Evolutionary conservation across 2,797 vertebrate species (phyloP), one percentile per base, ranked within the genome.

Genomic region (Peromyscus nudipes): DNA sequence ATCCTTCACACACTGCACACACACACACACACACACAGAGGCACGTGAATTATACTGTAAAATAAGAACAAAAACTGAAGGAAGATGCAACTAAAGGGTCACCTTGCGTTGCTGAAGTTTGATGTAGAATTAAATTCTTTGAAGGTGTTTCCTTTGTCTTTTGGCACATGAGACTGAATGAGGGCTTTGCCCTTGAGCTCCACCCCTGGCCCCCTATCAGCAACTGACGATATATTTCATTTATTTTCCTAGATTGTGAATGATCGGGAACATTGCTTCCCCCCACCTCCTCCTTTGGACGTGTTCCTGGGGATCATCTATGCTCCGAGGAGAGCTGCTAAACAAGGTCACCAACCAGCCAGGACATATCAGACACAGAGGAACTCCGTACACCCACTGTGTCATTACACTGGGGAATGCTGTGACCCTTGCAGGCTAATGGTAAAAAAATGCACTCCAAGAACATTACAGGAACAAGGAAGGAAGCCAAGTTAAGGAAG

Each of bases 371-470:
- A 2, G 4, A 84, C 80, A 64, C 29, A 16, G 60, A 57, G 49
- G 19, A 43, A 80, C 49, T 85, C 34, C 34, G 71, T 40, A 75
- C 79, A 49, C 31, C 29, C 23, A 71, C 2, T 76, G 55, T 88
- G 71, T 94, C 92, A 94, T 65, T 67, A 52, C 89, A 5, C 88
- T 49, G 67, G 94, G 95, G 81, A 93, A 55, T 75, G n/a, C 90
- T 91, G 37, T 79, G 71, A 65, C 69, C 43, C 71, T 52, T 34
- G 57, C 43, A 94, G 73, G 92, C 80, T 85, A 93, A 97, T 17
- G 67, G 2, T 0, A 0, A 57, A 97, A 91, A 91, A 95, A 96
- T 75, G 86, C 31, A 21, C 83, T 81, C 77, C 71, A 91, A 43
- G 86, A 91, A 77, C 80, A 94, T 65, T 49, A 62, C 71, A 92